Conservation (phyloP, 2,888 invertebrate species). For the Hypolimnas misippus region DNA sequence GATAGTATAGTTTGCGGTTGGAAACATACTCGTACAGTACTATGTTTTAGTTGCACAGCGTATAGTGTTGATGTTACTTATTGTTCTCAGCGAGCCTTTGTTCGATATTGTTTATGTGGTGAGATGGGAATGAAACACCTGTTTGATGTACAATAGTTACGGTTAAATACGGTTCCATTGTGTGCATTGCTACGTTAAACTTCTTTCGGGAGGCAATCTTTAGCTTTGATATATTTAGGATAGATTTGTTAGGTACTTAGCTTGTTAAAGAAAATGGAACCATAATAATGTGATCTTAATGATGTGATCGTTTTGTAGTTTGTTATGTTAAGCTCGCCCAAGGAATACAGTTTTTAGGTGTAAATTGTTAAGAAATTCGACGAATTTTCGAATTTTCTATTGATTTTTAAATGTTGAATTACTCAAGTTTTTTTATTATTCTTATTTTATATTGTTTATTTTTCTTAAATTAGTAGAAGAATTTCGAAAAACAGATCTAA, state of each 20-base stretch:
- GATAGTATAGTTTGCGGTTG: slow-evolving; percentile 66
- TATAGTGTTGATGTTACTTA: slow-evolving; percentile 39
- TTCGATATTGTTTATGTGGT: slow-evolving; percentile 37
- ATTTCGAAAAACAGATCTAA: too few species aligned
- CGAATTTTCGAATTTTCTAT: too few species aligned
- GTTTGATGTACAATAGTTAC: slow-evolving; percentile 37
- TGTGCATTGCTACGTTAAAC: slow-evolving; percentile 11
- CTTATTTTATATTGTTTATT: too few species aligned
- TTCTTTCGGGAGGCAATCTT: slow-evolving; percentile 10
- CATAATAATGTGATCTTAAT: too few species aligned
- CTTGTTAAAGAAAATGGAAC: background rate
- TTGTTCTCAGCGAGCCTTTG: slow-evolving; percentile 41
- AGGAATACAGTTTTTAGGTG: too few species aligned
- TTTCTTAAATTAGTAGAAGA: background rate
- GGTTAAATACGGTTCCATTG: slow-evolving; percentile 34
- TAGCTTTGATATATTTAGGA: background rate
- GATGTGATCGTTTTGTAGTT: background rate
- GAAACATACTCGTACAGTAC: slow-evolving; percentile 29
- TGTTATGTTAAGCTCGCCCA: too few species aligned
- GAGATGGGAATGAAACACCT: slow-evolving; percentile 41
- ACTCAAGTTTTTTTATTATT: too few species aligned
- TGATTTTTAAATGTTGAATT: too few species aligned
- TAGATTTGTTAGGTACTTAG: background rate
- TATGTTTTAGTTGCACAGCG: slow-evolving; percentile 38
- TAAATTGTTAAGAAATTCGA: too few species aligned